Evolutionary conservation across 2,113 vertebrate genomes (phyloP), one percentile per base, ranked within the genome.

Genomic region (Tyrannus savana): DNA sequence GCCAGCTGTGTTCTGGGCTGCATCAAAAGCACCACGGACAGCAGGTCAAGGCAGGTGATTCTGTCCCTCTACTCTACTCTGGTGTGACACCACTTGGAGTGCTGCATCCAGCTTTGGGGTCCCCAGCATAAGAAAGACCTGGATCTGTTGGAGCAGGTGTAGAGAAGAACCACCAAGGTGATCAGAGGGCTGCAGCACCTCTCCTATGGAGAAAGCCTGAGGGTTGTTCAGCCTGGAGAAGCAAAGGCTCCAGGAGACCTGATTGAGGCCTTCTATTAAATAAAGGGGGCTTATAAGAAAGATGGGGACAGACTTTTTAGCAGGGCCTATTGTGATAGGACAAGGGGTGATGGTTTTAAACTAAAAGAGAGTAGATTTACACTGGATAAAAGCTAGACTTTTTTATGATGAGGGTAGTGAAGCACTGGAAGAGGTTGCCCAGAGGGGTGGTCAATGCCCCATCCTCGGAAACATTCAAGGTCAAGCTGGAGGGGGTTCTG

Each of bases 91-190:
- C 39, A 58, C 72, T 23, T 33, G 58, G 6, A 73, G 46, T 49
- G 19, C 10, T 37, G 13, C 0, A 0, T 35, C 12, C 41, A 50
- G 41, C 33, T 50, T 11, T 50, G 27, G 28, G 3, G 28, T 3
- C 18, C 15, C 7, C 55, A 93, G 42, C 41, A 63, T 21, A 80
- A 10, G 35, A 74, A n/a, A 12, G 33, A 75, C 24, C 50, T 9
- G 10, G 30, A 63, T 10, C 19, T 58, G 37, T 7, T 46, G 8
- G 18, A 71, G 22, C 2, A 1, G 3, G 31, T 53, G 11, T 28
- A 84, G n/a, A 69, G 30, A 7, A 75, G 25, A 24, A 30, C 9
- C 25, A 66, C 7, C 5, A 46, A 71, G 5, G 63, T 18, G 8
- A 53, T 46, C 49, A 44, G n/a, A 27, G 18, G 56, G 14, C 3